Evolutionary conservation across 2,797 vertebrate genomes (phyloP), one percentile per base, ranked within the genome.

Genomic region (Myioborus melanocephalus): DNA sequence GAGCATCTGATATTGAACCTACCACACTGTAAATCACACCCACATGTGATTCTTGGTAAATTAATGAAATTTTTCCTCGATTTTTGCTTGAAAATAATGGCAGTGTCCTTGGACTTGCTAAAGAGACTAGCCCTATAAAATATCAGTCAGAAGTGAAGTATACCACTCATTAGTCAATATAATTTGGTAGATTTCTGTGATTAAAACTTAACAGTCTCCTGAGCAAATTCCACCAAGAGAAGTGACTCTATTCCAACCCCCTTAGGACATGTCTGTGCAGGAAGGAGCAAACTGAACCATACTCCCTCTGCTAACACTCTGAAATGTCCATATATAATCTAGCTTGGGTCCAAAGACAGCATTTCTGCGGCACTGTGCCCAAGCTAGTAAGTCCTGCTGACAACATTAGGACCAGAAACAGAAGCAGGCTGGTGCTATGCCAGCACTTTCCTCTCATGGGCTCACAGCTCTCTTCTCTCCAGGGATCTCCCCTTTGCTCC

Each of bases 311-410:
- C 59, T 89, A 78, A 52, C 61, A 37, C n/a, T 75, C 72, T 76
- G 39, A 83, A 91, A 90, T 81, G 69, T 47, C 47, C 59, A 86
- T 76, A 93, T 69, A 55, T 4, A 76, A 72, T 43, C 83, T 44
- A 93, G 21, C 28, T 39, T 13, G 63, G 26, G 50, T 90, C 82
- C 85, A 94, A 95, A 93, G 78, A 69, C 90, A 94, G 85, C 80
- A 82, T 75, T 94, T 61, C 46, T 44, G 35, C 81, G 94, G 90
- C 87, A 1, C 46, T 18, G 26, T 59, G 83, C 53, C 89, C 91
- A 89, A 32, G 17, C 35, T 73, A 71, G 17, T 68, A 68, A 83
- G 32, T 85, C 35, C 65, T 83, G 28, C 76, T 94, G 91, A 83
- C 86, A 92, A 71, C 65, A 55, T 43, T 32, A 72, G 34, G 61